Evolutionary conservation across 1,140 invertebrate species (phyloP).

Genomic region (Pogonomyrmex californicus): DNA sequence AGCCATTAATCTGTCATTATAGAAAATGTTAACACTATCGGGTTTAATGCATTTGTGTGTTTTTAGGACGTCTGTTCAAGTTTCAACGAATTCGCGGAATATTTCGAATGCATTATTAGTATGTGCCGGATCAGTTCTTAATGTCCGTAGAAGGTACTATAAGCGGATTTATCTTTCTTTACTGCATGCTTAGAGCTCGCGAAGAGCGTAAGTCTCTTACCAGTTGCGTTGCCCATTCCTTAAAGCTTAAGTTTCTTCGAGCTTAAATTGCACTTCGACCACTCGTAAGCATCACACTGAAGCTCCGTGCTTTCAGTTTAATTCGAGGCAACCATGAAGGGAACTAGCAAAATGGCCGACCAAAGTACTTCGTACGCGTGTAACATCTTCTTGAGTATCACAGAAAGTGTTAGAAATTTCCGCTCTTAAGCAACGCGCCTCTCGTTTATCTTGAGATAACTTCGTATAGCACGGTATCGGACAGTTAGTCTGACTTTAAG

Average conservation of each 20-base stretch:
- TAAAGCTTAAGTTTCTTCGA: conserved; percentile 56
- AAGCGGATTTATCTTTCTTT: conserved; percentile 37
- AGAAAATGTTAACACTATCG: background rate
- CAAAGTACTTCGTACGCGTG: conserved; percentile 43
- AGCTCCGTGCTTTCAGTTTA: conserved; percentile 58
- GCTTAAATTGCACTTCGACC: conserved; percentile 65
- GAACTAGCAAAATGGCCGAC: conserved; percentile 55
- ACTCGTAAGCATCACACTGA: conserved; percentile 56
- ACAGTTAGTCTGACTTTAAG: conserved; percentile 25
- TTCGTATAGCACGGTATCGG: conserved; percentile 28
- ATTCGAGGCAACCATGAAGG: conserved; percentile 53
- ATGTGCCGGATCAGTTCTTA: conserved; percentile 3
- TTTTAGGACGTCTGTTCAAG: background rate
- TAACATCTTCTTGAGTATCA: conserved; percentile 53
- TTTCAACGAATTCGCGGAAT: background rate
- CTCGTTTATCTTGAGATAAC: conserved; percentile 41
- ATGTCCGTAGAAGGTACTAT: background rate
- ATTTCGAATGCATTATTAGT: conserved; percentile 4
- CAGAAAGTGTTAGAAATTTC: conserved; percentile 55
- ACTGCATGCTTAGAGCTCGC: conserved; percentile 20
- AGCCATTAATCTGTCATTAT: background rate
- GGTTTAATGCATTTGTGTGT: background rate
- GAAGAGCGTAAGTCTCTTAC: conserved; percentile 63
- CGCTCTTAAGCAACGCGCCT: conserved; percentile 31
- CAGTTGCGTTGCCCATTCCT: conserved; percentile 54